Evolutionary conservation across 2,797 vertebrate species (phyloP).

Genomic region (Pangasius mekongensis): DNA sequence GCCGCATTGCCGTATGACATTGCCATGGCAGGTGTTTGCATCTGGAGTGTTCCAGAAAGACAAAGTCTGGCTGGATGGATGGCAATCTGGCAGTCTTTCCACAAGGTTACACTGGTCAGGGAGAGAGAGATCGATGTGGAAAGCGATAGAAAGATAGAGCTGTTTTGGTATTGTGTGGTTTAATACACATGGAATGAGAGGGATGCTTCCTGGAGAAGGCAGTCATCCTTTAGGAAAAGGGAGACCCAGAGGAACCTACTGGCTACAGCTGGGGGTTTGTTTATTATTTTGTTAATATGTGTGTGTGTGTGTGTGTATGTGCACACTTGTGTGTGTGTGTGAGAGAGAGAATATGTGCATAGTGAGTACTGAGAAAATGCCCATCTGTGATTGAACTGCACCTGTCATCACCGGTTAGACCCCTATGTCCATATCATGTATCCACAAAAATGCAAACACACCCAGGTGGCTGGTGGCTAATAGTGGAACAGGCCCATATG

Average conservation of each 20-base stretch:
- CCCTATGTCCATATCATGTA: conserved; percentile 50
- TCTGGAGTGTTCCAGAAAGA: conserved; percentile 49
- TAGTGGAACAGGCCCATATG: conserved; percentile 57
- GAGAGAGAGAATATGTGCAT: conserved; percentile 19
- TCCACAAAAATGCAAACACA: conserved; percentile 31
- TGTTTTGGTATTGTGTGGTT: conserved; percentile 12
- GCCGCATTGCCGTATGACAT: conserved; percentile 12
- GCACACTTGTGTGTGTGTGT: conserved; percentile 9
- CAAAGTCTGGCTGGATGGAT: conserved; percentile 38
- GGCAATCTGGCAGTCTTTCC: conserved; percentile 44
- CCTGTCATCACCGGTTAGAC: conserved; percentile 56
- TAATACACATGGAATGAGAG: conserved; percentile 21
- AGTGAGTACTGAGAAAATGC: conserved; percentile 41
- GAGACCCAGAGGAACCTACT: conserved; percentile 39
- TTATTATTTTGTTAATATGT: neutral
- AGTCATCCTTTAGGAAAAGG: conserved; percentile 41
- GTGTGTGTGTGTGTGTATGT: conserved; percentile 19
- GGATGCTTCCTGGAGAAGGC: conserved; percentile 7
- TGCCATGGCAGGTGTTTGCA: conserved; percentile 55
- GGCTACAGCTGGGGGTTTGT: neutral
- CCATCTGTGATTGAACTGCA: conserved; percentile 56
- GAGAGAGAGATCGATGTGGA: conserved; percentile 19
- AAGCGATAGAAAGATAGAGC: conserved; percentile 52
- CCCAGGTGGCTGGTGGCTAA: conserved; percentile 55
- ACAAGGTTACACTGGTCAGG: conserved; percentile 54